Base-by-base conservation (phyloP, 1,140 invertebrate species). In the Lepidostoma basale region DNA sequence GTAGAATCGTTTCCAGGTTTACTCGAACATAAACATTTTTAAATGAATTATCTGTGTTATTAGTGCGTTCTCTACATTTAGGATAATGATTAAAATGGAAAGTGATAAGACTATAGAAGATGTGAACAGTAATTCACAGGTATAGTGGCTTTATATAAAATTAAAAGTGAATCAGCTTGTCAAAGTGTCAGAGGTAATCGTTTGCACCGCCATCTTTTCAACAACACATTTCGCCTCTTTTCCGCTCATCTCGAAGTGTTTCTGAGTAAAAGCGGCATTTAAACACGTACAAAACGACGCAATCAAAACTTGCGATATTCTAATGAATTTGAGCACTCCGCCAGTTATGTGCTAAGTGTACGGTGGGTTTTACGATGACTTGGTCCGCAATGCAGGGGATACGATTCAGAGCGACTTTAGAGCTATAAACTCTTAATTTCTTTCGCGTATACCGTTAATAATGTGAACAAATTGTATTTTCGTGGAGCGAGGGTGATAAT, bases 71-170 rank as follows among this genome's bases (percentile, higher is more conserved):
- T 65, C 14, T 65, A 65, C 47, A 44, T 65, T 52, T 54, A 65
- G 62, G 28, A 80, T 75, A 74, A 85, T 85, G 85, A 84, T 86
- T 78, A 87, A 85, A 81, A 88, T 88, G 87, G 87, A 88, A 83
- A 88, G 86, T 73, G 87, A 88, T 79, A 87, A 87, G 79, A 82
- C 84, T 67, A 83, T 85, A 76, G 86, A 87, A 76, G 86, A 88
- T 76, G 79, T 84, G 69, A 85, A 83, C 74, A 81, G 80, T 63
- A 85, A 84, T 80, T 79, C 82, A 69, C 86, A 87, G 85, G 87
- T 87, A 66, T 36, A 33, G 44, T 63, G 60, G 8, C 14, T 65
- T 65, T 30, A 54, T 54, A 54, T 65, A 22, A n/a, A 47, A 36
- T 40, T 54, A 45, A 65, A 54, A 42, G 62, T 49, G 42, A 45